phyloP scores from a whole-genome alignment of 2,113 vertebrate genomes.

The Nycticryphes semicollaris region DNA sequence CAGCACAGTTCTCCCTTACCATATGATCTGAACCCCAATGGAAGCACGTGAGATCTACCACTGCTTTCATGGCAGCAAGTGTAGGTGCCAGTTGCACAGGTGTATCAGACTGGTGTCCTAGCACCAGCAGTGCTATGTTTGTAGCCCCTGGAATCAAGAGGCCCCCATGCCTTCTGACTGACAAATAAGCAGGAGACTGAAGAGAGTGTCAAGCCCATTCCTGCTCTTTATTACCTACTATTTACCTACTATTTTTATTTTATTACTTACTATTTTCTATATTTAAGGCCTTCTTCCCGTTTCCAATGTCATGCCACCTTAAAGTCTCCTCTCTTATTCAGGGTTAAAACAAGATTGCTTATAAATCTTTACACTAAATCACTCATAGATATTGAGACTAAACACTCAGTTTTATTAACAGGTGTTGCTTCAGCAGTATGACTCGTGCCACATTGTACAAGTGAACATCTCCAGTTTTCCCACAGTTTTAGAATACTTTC shows the following conservation, averaged over 20 bases:
- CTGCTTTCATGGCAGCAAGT: background rate
- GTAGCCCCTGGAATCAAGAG: background rate
- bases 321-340: background rate
- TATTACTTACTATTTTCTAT: background rate
- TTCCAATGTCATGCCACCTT: background rate
- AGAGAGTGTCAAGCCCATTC: background rate
- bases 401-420: background rate
- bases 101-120: background rate
- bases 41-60: background rate
- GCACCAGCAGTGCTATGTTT: background rate
- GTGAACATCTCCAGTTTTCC: background rate
- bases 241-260: background rate
- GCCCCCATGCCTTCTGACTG: background rate
- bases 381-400: background rate
- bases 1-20: background rate
- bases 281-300: background rate
- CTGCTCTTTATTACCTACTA: background rate
- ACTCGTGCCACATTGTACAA: background rate
- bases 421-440: background rate
- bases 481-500: background rate
- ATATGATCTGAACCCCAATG: background rate
- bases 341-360: background rate
- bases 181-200: background rate
- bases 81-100: background rate
- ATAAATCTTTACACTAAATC: background rate